phyloP scores from a whole-genome alignment of 2,888 invertebrate genomes.

The Latheticus oryzae region DNA sequence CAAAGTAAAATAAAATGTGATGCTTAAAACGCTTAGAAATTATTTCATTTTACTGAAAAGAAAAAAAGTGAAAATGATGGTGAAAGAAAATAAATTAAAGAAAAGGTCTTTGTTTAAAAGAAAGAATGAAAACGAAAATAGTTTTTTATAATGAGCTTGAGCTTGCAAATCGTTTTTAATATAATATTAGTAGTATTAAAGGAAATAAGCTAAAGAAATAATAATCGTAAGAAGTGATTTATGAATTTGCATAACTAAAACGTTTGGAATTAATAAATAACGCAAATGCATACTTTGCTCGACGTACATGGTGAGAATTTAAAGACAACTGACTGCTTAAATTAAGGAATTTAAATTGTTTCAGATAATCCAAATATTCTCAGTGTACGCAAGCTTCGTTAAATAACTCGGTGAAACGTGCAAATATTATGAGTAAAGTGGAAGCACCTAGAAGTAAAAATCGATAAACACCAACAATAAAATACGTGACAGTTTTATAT shows the following conservation, averaged over 20 bases:
- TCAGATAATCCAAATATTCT: conserved; percentile 41
- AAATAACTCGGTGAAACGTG: conserved; percentile 38
- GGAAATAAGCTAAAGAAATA: too few species aligned
- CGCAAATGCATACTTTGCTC: conserved; percentile 21
- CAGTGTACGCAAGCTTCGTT: conserved; percentile 35
- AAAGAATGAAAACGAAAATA: background rate
- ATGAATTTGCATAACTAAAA: conserved; percentile 31
- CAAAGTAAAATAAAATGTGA: background rate
- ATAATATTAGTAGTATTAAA: conserved; percentile 9
- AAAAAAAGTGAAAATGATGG: background rate
- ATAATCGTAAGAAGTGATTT: conserved; percentile 19
- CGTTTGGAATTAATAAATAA: conserved; percentile 33
- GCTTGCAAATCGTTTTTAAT: too few species aligned
- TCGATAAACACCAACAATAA: conserved; percentile 36
- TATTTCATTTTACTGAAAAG: background rate
- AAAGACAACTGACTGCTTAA: conserved; percentile 30
- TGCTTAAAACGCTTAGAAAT: conserved; percentile 1
- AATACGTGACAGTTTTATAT: conserved; percentile 32
- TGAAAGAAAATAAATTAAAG: conserved; percentile 1
- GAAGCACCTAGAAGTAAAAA: conserved; percentile 33
- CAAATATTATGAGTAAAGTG: conserved; percentile 38
- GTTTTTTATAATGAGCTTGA: conserved; percentile 5
- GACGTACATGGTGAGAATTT: conserved; percentile 33
- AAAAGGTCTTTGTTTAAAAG: conserved; percentile 9
- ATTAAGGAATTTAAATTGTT: conserved; percentile 44